Evolutionary conservation across 1,140 invertebrate genomes (phyloP).

Genomic region (Solen grandis): DNA sequence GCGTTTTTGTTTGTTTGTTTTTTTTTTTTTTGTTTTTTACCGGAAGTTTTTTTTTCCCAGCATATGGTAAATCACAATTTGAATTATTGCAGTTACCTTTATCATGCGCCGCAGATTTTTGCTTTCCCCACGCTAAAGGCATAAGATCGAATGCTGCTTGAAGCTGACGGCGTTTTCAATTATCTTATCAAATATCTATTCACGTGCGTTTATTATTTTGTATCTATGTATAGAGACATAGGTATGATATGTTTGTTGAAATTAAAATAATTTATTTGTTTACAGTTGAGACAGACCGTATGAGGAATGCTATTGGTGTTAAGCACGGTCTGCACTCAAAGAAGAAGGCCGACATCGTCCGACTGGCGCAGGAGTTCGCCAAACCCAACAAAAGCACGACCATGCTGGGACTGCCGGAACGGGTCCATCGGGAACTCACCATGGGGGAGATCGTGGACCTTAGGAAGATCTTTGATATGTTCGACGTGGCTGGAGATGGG

Average conservation of each 20-base stretch:
- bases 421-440: conserved; percentile 27
- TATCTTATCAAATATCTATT: not conserved
- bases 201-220: not conserved
- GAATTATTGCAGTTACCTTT: too few species aligned
- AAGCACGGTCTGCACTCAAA: conserved; percentile 35
- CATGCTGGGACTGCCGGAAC: conserved; percentile 32
- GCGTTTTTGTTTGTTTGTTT: too few species aligned
- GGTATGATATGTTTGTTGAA: too few species aligned
- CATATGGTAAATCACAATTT: too few species aligned
- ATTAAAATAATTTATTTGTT: too few species aligned
- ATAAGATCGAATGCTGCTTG: not conserved
- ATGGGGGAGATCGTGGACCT: conserved; percentile 49
- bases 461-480: conserved; percentile 50
- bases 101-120: not conserved
- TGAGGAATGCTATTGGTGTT: conserved; percentile 28
- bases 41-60: too few species aligned
- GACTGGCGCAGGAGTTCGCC: conserved; percentile 38
- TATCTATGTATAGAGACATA: too few species aligned
- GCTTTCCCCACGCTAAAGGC: not conserved
- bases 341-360: conserved; percentile 32
- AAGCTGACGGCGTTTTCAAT: not conserved
- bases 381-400: conserved; percentile 12
- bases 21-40: too few species aligned
- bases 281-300: conserved; percentile 30
- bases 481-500: conserved; percentile 48